phyloP scores from a whole-genome alignment of 53 echinoderm and acorn worm genomes.

The Henricia sp. region DNA sequence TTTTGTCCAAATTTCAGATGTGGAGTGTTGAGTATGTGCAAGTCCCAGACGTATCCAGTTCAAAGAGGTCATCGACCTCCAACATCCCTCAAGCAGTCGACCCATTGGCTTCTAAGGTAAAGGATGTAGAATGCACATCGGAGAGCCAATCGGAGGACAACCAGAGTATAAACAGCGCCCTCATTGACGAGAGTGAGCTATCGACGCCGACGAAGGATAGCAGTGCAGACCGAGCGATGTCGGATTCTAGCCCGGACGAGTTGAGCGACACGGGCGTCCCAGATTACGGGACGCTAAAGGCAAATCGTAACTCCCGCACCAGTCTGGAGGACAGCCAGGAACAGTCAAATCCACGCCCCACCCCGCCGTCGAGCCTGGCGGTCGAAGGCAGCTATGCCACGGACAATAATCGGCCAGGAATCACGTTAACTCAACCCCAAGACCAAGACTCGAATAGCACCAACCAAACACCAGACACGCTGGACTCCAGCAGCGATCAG shows the following conservation, averaged over 20 bases:
- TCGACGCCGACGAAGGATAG: slow-evolving; percentile 68
- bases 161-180: slow-evolving; percentile 82
- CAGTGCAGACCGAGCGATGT: slow-evolving; percentile 65
- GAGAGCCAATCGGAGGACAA: slow-evolving; percentile 97
- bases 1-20: too few species aligned
- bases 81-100: slow-evolving; percentile 54
- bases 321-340: slow-evolving; percentile 49
- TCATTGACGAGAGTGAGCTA: slow-evolving; percentile 59
- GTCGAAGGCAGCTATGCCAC: slow-evolving; percentile 35
- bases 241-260: slow-evolving; percentile 81
- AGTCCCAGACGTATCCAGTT: slow-evolving; percentile 77
- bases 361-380: slow-evolving; percentile 41
- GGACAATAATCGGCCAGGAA: slow-evolving; percentile 16
- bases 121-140: slow-evolving; percentile 59
- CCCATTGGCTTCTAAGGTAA: slow-evolving; percentile 45
- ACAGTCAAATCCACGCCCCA: slow-evolving; percentile 9
- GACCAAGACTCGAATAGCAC: not conserved
- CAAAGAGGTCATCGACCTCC: slow-evolving; percentile 44
- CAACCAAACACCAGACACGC: slow-evolving; percentile 39
- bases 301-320: slow-evolving; percentile 42
- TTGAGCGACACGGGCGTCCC: slow-evolving; percentile 18
- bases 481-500: slow-evolving; percentile 42
- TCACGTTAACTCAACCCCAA: slow-evolving; percentile 35
- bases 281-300: slow-evolving; percentile 28
- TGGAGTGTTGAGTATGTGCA: slow-evolving; percentile 99